Conservation (phyloP, 30 jellyfish, hydroid and myxozoan species). For the Hydractinia symbiolongicarpus region DNA sequence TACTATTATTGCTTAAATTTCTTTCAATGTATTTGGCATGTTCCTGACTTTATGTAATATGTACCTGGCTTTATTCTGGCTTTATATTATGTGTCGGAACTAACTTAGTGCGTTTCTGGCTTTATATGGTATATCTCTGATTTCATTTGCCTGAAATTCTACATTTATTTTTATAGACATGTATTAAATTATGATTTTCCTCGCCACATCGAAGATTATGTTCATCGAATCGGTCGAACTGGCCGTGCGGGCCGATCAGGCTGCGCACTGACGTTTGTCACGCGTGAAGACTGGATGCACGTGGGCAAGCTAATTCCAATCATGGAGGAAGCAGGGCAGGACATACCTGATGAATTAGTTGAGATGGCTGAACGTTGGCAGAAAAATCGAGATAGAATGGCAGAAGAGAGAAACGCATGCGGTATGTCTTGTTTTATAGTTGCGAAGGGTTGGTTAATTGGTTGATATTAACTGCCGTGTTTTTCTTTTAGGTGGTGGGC, state of each 20-base stretch:
- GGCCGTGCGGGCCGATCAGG: slow-evolving; percentile 99
- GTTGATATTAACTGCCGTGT: too few species aligned
- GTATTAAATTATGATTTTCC: slow-evolving; percentile 94
- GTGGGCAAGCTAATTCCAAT: slow-evolving; percentile 81
- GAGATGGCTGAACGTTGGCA: slow-evolving; percentile 81
- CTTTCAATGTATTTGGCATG: not conserved
- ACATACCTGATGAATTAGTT: slow-evolving; percentile 80
- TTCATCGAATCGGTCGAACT: slow-evolving; percentile 96
- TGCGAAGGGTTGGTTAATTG: too few species aligned
- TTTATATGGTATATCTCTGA: too few species aligned
- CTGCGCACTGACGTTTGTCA: slow-evolving; percentile 84
- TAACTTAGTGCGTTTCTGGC: too few species aligned
- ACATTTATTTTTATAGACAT: slow-evolving; percentile 50
- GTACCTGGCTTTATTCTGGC: too few species aligned
- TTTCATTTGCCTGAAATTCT: too few species aligned
- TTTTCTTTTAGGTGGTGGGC: slow-evolving; percentile 37
- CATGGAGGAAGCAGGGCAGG: slow-evolving; percentile 92
- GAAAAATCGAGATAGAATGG: slow-evolving; percentile 51
- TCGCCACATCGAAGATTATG: slow-evolving; percentile 93
- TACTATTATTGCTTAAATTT: too few species aligned
- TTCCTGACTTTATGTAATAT: not conserved
- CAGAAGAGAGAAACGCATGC: slow-evolving; percentile 27
- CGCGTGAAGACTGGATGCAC: slow-evolving; percentile 95
- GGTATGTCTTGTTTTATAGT: not conserved
- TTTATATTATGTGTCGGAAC: too few species aligned